Evolutionary conservation across 1,140 invertebrate genomes (phyloP), one percentile per base, ranked within the genome.

Genomic region (Drosophila arawakana): DNA sequence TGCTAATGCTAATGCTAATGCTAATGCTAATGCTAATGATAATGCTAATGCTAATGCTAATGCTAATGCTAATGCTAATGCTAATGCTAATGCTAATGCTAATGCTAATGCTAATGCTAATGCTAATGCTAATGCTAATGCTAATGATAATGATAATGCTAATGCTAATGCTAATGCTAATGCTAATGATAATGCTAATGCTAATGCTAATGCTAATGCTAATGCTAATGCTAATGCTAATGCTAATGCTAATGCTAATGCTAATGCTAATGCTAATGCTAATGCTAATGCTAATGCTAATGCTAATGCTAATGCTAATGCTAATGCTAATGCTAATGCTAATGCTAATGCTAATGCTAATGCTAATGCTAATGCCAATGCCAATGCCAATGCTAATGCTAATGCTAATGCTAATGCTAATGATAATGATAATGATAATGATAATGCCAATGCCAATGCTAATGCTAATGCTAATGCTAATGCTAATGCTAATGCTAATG

Each of bases 271-370:
- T 41, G 39, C 39, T 41, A 41, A 41, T 41, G 39, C 39, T 41
- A 41, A 41, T 41, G 39, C 39, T 41, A 41, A 41, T n/a, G 39
- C 39, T 41, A 41, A 41, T 41, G 39, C 39, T n/a, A n/a, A 41
- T 41, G 11, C 39, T 41, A 41, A 41, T 41, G 39, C 11, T 41
- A 41, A 41, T 41, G 39, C 39, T n/a, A n/a, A 41, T 41, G 11
- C 39, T 41, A 41, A 41, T 41, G 39, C 39, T 41, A 41, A 41
- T 41, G 39, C 39, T n/a, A 5, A 41, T 41, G 2, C 39, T 41
- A n/a, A 41, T 41, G 39, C 39, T 41, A 41, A 41, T 41, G 39
- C 39, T 41, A 41, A 41, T 41, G 39, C 39, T 41, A 41, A 41
- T 41, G 39, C 39, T 41, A 41, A 41, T 41, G 39, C 39, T 41